phyloP scores from a whole-genome alignment of 2,888 invertebrate genomes.

The Folsomia candida region DNA sequence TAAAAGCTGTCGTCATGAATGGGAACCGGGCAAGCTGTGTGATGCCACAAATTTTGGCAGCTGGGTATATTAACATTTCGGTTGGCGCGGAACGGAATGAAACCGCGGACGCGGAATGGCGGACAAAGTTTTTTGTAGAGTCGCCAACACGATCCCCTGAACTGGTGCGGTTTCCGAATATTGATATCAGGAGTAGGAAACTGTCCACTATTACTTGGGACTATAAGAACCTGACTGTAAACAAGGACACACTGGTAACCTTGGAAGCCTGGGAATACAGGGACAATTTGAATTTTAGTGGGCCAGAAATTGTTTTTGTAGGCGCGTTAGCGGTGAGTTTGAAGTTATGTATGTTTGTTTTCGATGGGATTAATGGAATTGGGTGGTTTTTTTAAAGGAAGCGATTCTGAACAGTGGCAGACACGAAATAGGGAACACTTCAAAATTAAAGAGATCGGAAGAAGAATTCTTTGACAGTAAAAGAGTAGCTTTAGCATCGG shows the following conservation, averaged over 20 bases:
- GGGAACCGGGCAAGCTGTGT: slow-evolving; percentile 83
- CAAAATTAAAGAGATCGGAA: slow-evolving; percentile 67
- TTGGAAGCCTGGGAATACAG: slow-evolving; percentile 87
- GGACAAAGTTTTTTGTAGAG: slow-evolving; percentile 87
- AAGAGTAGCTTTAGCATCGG: slow-evolving; percentile 82
- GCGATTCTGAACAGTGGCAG: slow-evolving; percentile 65
- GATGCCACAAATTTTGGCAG: slow-evolving; percentile 80
- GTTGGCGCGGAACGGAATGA: slow-evolving; percentile 82
- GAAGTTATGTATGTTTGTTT: not conserved
- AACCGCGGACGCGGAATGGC: slow-evolving; percentile 76
- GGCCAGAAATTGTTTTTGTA: slow-evolving; percentile 77
- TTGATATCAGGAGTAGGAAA: slow-evolving; percentile 69
- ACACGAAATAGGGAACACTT: slow-evolving; percentile 71
- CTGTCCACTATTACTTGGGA: slow-evolving; percentile 80
- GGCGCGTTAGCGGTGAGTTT: slow-evolving; percentile 54
- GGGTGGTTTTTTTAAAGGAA: slow-evolving; percentile 51
- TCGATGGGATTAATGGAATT: not conserved
- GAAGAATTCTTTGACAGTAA: slow-evolving; percentile 64
- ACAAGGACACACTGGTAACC: slow-evolving; percentile 70
- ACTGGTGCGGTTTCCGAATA: slow-evolving; percentile 72
- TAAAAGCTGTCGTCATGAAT: slow-evolving; percentile 73
- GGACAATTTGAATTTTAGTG: slow-evolving; percentile 74
- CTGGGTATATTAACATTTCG: slow-evolving; percentile 83
- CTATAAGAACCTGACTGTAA: slow-evolving; percentile 77
- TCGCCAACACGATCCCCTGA: slow-evolving; percentile 84